phyloP scores from a whole-genome alignment of 1,140 invertebrate species.

The Rhynchophorus ferrugineus region DNA sequence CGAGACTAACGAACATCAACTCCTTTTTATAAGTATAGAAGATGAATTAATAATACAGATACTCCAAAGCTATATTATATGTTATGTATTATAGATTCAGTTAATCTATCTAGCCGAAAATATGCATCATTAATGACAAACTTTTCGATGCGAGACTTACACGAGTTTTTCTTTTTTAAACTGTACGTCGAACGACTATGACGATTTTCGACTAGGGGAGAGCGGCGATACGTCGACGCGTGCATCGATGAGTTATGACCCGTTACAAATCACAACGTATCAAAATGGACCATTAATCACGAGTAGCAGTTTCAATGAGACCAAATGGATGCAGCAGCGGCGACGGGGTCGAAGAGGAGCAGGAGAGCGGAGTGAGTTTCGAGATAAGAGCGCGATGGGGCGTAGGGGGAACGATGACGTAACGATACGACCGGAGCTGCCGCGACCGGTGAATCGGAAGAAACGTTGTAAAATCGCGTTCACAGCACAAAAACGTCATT shows the following conservation, averaged over 20 bases:
- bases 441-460: neutral
- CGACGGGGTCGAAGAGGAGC: neutral
- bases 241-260: slow-evolving; percentile 4
- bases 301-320: slow-evolving; percentile 9
- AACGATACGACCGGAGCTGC: neutral
- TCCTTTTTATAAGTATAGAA: too few species aligned
- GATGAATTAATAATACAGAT: too few species aligned
- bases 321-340: neutral
- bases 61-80: too few species aligned
- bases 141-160: too few species aligned
- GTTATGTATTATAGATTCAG: too few species aligned
- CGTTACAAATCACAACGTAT: slow-evolving; percentile 6
- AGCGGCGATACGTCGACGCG: too few species aligned
- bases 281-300: slow-evolving; percentile 10
- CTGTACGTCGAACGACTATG: too few species aligned
- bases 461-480: neutral
- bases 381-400: neutral
- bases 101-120: too few species aligned
- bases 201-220: too few species aligned
- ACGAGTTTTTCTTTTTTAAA: too few species aligned
- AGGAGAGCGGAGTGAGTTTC: neutral
- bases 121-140: too few species aligned
- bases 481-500: neutral
- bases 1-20: too few species aligned
- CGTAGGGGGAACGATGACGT: neutral